These are phyloP conservation scores for Zhuqinia jingwanae DNA, from an alignment of 2,888 invertebrate genomes.

Conservation along the genomic window DNA sequence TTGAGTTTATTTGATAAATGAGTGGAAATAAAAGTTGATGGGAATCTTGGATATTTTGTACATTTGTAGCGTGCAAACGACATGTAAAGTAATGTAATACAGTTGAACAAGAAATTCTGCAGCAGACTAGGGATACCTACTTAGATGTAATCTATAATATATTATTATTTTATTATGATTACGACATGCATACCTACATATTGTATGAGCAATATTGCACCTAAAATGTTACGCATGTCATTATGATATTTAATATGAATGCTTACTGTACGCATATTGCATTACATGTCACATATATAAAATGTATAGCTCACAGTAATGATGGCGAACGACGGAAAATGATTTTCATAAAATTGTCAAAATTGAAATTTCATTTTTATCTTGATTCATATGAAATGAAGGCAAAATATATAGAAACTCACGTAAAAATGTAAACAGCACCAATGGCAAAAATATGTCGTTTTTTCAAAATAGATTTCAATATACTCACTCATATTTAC, in stretches of 20 bases:
- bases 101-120: not conserved
- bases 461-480: not conserved
- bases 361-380: not conserved
- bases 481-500: too few species aligned
- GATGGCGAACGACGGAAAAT: not conserved
- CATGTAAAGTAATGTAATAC: constrained; percentile 6
- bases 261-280: not conserved
- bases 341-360: not conserved
- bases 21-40: constrained; percentile 16
- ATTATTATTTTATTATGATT: too few species aligned
- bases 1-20: constrained; percentile 4
- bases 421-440: constrained; percentile 10
- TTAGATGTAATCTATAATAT: not conserved
- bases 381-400: not conserved
- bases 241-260: too few species aligned
- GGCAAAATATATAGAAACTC: not conserved
- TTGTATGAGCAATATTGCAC: too few species aligned
- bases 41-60: not conserved
- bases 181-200: too few species aligned
- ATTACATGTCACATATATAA: not conserved
- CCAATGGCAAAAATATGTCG: not conserved
- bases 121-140: not conserved
- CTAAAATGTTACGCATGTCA: too few species aligned
- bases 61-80: not conserved
- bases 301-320: too few species aligned